Base-by-base conservation (phyloP, 1,140 invertebrate species). In the Drosophila gunungcola region DNA sequence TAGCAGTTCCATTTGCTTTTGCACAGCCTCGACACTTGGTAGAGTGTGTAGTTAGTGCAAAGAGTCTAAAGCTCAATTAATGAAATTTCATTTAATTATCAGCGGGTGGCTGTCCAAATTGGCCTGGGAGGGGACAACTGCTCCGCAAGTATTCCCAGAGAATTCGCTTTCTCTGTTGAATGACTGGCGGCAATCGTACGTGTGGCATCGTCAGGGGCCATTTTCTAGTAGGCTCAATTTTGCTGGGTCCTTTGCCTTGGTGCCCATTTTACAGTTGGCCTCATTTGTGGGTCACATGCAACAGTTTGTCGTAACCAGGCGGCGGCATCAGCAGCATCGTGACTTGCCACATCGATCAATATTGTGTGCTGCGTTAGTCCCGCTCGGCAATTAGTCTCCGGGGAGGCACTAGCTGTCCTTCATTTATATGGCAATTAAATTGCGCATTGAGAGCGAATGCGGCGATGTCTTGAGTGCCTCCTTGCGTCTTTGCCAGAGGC, bases 31-130 rank as follows among this genome's bases (percentile, higher is more conserved):
- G 9, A 16, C 43, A n/a, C 11, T 51, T 49, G 36, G 25, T 38
- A 60, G 49, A 43, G 61, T 67, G 29, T 46, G 42, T 38, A 67
- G 53, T 74, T 75, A 78, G 78, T 69, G 73, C 73, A 74, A 76
- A 75, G 64, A 60, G 41, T 88, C 56, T 51, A 65, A 74, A 75
- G 78, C 82, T 86, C 78, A 82, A 81, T 82, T 82, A 78, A 85
- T 86, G 79, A 57, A 86, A 82, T 88, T 88, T 86, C 75, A 83
- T 89, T 86, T 76, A 86, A 86, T 86, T 86, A 89, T 57, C 67
- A 67, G 54, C 62, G 39, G 67, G 49, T 34, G 51, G 56, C 67
- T 60, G 65, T 60, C 48, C 46, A 49, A 55, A 57, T 54, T 13
- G 52, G 29, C 9, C 21, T 27, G 16, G 21, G 27, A 11, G 54